A percentile compares a stretch with the other conserved stretches of the same genome.
Conservation (phyloP, 2,888 invertebrate genomes). For the Rhingia rostrata region DNA sequence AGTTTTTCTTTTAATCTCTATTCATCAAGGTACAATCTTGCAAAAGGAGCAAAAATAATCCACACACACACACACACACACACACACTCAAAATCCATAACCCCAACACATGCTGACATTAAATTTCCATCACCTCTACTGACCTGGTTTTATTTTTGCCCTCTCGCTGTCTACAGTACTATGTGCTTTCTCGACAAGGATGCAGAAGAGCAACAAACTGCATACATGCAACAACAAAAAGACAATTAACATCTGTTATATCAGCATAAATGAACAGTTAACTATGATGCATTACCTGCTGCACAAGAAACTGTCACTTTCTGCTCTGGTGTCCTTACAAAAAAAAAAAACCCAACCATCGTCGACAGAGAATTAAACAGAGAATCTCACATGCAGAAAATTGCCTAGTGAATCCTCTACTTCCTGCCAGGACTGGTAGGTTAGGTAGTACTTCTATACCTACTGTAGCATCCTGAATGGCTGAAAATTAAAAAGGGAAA, state of each 20-base stretch:
- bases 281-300: conserved; percentile 72
- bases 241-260: conserved; percentile 71
- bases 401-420: conserved; percentile 61
- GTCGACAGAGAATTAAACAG: conserved; percentile 45
- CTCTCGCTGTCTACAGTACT: no score
- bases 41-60: background rate
- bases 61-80: background rate
- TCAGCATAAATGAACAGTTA: conserved; percentile 73
- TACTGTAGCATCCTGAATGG: conserved; percentile 55
- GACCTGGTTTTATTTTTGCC: conserved; percentile 61
- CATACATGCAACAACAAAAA: conserved; percentile 20
- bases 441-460: background rate
- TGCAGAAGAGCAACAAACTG: background rate
- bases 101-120: conserved; percentile 58
- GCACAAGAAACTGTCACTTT: conserved; percentile 68
- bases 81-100: background rate
- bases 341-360: conserved; percentile 26
- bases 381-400: conserved; percentile 70
- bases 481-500: conserved; percentile 33
- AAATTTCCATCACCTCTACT: conserved; percentile 66
- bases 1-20: conserved; percentile 65
- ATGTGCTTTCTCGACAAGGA: background rate
- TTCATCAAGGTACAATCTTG: conserved; percentile 43
- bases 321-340: conserved; percentile 51
- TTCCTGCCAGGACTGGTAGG: conserved; percentile 27